Conservation (phyloP, 2,113 vertebrate species). For the Butorides virescens region DNA sequence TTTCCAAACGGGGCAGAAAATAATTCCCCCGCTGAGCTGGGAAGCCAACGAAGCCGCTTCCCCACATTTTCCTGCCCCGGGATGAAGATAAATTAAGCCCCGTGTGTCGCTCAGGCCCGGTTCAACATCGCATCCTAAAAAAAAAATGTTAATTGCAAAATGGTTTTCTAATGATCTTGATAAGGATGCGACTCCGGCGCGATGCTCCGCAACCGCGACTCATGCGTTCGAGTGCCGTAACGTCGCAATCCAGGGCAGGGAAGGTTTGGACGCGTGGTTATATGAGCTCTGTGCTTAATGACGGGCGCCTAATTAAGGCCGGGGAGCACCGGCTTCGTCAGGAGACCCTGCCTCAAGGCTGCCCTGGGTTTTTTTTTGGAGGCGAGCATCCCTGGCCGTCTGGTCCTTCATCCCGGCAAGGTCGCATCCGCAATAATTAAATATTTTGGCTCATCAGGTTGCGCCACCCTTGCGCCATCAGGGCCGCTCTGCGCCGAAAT, state of each 20-base stretch:
- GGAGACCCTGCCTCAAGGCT: not conserved
- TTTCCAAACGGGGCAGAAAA: not conserved
- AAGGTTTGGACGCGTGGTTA: not conserved
- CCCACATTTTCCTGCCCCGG: not conserved
- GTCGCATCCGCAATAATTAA: not conserved
- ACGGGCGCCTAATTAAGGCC: not conserved
- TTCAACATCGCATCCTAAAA: not conserved
- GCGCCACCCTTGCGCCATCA: not conserved
- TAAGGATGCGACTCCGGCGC: not conserved
- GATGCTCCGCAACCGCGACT: not conserved
- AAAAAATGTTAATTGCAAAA: not conserved
- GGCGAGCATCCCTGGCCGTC: not conserved
- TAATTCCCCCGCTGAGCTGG: not conserved
- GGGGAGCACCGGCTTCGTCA: not conserved
- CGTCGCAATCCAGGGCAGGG: not conserved
- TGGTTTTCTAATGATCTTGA: not conserved
- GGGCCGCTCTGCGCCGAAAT: accelerated
- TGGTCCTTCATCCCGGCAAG: not conserved
- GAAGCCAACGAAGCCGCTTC: not conserved
- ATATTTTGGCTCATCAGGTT: not conserved
- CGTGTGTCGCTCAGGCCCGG: not conserved
- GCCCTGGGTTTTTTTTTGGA: not conserved
- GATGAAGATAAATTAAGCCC: not conserved
- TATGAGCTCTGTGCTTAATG: not conserved
- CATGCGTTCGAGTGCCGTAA: not conserved